Percentiles rank a stretch among this genome's conserved stretches.
Evolutionary conservation across 1,140 invertebrate genomes (phyloP).

Genomic region (Homarus americanus): DNA sequence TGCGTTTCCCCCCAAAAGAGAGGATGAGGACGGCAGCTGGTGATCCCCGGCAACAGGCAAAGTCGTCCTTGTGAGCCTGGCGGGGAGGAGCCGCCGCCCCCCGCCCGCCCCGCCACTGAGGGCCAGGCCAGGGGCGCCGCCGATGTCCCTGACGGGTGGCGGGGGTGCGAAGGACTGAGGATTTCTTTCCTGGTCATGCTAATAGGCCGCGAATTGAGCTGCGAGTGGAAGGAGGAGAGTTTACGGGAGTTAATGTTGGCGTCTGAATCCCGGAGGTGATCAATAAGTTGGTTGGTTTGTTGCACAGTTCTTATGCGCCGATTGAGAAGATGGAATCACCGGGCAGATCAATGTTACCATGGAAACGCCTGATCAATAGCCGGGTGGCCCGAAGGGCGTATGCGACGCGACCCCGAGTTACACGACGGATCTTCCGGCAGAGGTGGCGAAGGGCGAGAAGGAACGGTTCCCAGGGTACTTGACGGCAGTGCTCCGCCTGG

Average conservation of each 20-base stretch:
- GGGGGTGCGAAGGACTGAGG: not conserved
- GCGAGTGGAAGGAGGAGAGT: conserved; percentile 12
- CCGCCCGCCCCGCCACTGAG: not conserved
- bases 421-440: not conserved
- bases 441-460: not conserved
- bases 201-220: conserved; percentile 37
- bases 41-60: not conserved
- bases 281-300: conserved; percentile 70
- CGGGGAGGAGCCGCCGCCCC: not conserved
- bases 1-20: not conserved
- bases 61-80: not conserved
- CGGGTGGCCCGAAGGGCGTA: conserved; percentile 39
- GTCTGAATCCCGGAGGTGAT: conserved; percentile 49
- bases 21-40: not conserved
- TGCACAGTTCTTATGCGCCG: conserved; percentile 72
- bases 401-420: not conserved
- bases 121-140: not conserved
- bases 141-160: not conserved
- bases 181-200: conserved; percentile 18
- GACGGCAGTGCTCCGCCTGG: conserved; percentile 53
- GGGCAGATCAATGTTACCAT: conserved; percentile 68
- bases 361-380: conserved; percentile 68
- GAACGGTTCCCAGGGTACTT: not conserved
- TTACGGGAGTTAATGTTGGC: conserved; percentile 61
- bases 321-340: conserved; percentile 69